Base-by-base conservation (phyloP, 2,797 vertebrate species). In the Amniataba percoides region DNA sequence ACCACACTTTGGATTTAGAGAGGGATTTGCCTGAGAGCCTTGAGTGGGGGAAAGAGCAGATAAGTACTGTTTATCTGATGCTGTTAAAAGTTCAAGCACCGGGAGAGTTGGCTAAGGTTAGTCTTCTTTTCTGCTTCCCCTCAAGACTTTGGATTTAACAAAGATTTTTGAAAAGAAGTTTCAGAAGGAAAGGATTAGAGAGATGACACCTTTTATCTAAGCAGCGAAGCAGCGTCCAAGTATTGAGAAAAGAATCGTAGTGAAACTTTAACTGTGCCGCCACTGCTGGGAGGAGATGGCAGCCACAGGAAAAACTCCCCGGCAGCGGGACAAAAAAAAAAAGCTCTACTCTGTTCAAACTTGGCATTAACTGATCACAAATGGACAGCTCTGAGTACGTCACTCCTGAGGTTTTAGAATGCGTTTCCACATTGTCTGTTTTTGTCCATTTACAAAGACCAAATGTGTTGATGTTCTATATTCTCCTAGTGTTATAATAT, bases 51-150 rank as follows among this genome's bases (percentile, higher is more conserved):
- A 82, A 57, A 48, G 53, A 70, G 60, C 3, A 59, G 79, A 84
- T 86, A 85, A 85, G 69, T 61, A 10, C 49, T 48, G 51, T 80
- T 87, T 83, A 90, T 92, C 86, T 85, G 83, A 88, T 85, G 65
- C 66, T 81, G 74, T 84, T 59, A 63, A 81, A 81, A 27, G 81
- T 82, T 87, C 57, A 77, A 59, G 78, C 74, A 21, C 57, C 69
- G 72, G 51, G 71, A 87, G 64, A 74, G 75, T 73, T 66, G 12
- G 61, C 78, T 21, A 56, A 73, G 80, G 71, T 81, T 85, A 57
- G 77, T 61, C 67, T 53, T 36, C 53, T 78, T 63, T 70, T 16
- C 66, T 14, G 14, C 65, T 74, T 71, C 61, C 63, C 77, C 71
- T 42, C 14, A 56, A 85, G 74, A 85, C 77, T 65, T 81, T 72